Conservation (phyloP, 2,888 invertebrate genomes). For the Polydrusus pterygomalis region DNA sequence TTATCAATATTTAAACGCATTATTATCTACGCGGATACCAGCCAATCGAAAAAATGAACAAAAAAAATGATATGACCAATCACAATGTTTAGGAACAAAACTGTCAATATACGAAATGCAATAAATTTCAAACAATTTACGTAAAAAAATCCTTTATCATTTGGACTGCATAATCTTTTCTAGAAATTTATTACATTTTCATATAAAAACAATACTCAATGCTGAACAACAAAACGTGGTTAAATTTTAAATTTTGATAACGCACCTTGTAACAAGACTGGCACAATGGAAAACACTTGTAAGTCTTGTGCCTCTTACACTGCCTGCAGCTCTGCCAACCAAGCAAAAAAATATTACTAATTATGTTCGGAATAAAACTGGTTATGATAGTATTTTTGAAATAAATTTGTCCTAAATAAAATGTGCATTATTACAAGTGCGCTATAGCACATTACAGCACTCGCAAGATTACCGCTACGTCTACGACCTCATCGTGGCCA, state of each 20-base stretch:
- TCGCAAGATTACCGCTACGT: no score
- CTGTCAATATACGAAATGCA: conserved; percentile 20
- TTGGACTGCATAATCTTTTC: no score
- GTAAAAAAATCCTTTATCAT: no score
- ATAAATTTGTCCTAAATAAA: no score
- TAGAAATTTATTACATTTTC: conserved; percentile 19
- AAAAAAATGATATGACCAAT: conserved; percentile 2
- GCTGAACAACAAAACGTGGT: not conserved
- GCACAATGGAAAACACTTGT: conserved; percentile 66
- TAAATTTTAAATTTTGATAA: conserved; percentile 25
- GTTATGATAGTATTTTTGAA: not conserved
- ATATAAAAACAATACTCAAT: conserved; percentile 22
- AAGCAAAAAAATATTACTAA: conserved; percentile 24
- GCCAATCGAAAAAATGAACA: not conserved
- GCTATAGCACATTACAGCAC: no score
- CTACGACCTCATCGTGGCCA: no score
- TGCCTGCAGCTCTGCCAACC: conserved; percentile 64
- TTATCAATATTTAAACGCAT: no score
- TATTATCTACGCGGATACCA: not conserved
- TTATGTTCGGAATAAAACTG: conserved; percentile 1
- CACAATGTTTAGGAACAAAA: conserved; percentile 34
- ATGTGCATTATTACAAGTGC: no score
- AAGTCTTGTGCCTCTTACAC: conserved; percentile 65
- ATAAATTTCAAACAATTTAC: not conserved
- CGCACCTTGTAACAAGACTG: conserved; percentile 65